Percentiles rank a stretch among this genome's conserved stretches.
These are phyloP conservation scores for Willowsia nigromaculata DNA, from an alignment of 2,888 invertebrate species.

Conservation along the genomic window DNA sequence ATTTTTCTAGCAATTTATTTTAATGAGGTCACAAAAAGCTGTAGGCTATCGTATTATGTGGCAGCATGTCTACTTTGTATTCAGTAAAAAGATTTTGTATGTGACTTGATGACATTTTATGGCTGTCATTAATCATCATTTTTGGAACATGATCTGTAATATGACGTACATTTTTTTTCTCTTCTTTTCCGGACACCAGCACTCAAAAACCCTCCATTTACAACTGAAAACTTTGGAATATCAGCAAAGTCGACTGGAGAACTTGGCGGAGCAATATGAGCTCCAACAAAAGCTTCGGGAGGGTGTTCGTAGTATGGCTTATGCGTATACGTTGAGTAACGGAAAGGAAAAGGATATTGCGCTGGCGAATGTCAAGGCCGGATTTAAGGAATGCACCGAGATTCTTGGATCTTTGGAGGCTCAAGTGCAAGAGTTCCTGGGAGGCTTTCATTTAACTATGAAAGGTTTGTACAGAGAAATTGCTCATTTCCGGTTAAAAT, in stretches of 20 bases:
- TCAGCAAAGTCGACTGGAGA: conserved; percentile 81
- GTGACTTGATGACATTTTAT: too few relatives aligned
- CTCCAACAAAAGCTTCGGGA: conserved; percentile 82
- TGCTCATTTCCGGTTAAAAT: background rate
- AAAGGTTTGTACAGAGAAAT: conserved; percentile 80
- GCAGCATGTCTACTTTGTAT: too few relatives aligned
- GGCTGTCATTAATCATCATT: background rate
- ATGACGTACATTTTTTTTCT: background rate
- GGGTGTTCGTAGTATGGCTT: conserved; percentile 82
- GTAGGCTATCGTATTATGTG: too few relatives aligned
- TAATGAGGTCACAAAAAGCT: too few relatives aligned
- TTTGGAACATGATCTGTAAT: background rate
- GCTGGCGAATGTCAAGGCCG: conserved; percentile 81
- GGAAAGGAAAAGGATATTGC: conserved; percentile 81
- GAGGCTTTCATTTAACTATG: conserved; percentile 82
- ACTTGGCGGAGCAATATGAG: conserved; percentile 81
- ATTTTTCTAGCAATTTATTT: too few relatives aligned
- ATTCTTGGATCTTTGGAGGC: conserved; percentile 82
- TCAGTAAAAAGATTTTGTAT: too few relatives aligned
- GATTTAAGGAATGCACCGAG: conserved; percentile 82
- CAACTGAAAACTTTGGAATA: conserved; percentile 70
- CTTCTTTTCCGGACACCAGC: conserved; percentile 9
- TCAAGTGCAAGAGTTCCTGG: conserved; percentile 81
- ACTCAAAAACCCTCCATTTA: conserved; percentile 55
- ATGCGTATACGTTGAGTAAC: conserved; percentile 81